Evolutionary conservation across 2,113 vertebrate species (phyloP), one percentile per base, ranked within the genome.

Genomic region (Saimiri boliviensis): DNA sequence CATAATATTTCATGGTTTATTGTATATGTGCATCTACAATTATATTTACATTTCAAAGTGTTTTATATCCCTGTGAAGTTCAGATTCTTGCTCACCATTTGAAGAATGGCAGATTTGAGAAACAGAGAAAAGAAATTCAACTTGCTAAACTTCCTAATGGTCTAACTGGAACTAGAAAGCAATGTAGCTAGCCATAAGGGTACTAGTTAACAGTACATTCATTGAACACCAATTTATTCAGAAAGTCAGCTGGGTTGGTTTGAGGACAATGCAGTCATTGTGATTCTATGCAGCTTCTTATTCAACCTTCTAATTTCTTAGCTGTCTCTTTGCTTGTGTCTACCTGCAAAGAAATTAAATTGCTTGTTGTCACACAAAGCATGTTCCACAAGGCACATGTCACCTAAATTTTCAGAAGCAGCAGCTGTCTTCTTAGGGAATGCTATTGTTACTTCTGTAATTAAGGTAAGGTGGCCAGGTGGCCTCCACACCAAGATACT

Each of bases 1-100:
- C 35, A 73, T 68, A 91, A 47, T 19, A 79, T 40, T 84, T 96
- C 54, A 66, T 66, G 49, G n/a, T 20, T 92, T 82, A 45, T 49
- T 58, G 76, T 86, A 85, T 9, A 27, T 23, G 63, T 52, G 20
- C 45, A 77, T 71, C 10, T 77, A 73, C 21, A 52, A 27, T 13
- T 81, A 37, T 77, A 96, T 70, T 95, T 95, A 56, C 47, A 92
- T 93, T 92, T 97, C 81, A 84, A 90, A 80, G 42, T 49, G 40
- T 16, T 73, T 89, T 83, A 79, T 27, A 63, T 37, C 16, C n/a
- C 27, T 89, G 8, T 70, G 83, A 94, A 91, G 25, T 77, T 74
- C 47, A 74, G 21, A 56, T 79, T 47, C 71, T 91, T 83, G 74
- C 45, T 89, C 19, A 60, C 9, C 2, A 13, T 80, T 37, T 92